These are phyloP conservation scores for Turnix velox DNA, from an alignment of 2,113 vertebrate species.

Conservation along the genomic window DNA sequence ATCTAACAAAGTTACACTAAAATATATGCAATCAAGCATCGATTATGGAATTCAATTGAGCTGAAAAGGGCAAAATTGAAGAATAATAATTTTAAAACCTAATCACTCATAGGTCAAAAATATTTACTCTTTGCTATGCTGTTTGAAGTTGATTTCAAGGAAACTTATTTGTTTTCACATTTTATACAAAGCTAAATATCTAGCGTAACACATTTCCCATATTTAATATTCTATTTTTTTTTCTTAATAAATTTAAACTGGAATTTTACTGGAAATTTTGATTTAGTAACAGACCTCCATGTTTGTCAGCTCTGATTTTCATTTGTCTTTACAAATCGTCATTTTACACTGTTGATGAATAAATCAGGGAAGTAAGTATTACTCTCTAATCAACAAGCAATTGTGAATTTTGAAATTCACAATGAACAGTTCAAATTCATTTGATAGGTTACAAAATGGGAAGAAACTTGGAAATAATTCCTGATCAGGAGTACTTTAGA, in stretches of 20 bases:
- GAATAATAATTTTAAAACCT: background rate
- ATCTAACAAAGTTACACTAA: background rate
- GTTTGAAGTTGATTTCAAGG: background rate
- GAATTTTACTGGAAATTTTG: background rate
- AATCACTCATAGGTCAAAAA: background rate
- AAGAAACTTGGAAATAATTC: background rate
- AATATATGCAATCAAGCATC: background rate
- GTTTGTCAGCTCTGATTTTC: background rate
- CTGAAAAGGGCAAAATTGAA: background rate
- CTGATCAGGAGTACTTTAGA: background rate
- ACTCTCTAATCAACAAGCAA: background rate
- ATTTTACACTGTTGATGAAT: background rate
- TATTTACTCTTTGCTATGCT: background rate
- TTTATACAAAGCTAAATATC: background rate
- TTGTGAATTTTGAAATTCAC: background rate
- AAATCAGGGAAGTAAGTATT: background rate
- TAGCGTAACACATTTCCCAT: accelerated
- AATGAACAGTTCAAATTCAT: background rate
- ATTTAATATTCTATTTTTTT: background rate
- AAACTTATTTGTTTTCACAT: accelerated
- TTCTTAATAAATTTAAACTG: background rate
- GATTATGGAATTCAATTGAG: background rate
- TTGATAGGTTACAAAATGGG: background rate
- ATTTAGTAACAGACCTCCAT: background rate
- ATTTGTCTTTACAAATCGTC: background rate